Percentiles rank a stretch among this genome's conserved stretches.
These are phyloP conservation scores for Heliconius sara DNA, from an alignment of 2,888 invertebrate species.

Conservation along the genomic window DNA sequence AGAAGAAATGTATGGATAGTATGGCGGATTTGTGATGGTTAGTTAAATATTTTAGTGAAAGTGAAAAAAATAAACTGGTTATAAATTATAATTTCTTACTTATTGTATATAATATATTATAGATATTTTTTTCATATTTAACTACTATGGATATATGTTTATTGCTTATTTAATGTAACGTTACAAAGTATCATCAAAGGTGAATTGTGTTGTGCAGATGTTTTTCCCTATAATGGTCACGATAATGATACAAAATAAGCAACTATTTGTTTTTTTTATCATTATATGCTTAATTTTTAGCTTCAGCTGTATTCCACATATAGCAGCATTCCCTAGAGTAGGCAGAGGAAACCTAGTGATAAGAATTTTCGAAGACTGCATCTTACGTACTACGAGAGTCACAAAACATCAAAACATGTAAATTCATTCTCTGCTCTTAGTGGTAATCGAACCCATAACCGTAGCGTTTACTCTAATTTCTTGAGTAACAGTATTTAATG, in stretches of 20 bases:
- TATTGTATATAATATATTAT: slow-evolving; percentile 1
- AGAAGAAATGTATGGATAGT: background rate
- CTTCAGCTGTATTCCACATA: too few species aligned
- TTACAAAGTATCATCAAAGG: background rate
- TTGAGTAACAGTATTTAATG: too few species aligned
- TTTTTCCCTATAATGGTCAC: background rate
- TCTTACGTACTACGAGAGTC: too few species aligned
- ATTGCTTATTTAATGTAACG: background rate
- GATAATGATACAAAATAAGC: background rate
- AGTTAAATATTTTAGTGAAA: background rate
- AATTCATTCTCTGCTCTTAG: too few species aligned
- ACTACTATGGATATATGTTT: background rate
- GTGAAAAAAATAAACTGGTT: slow-evolving; percentile 16
- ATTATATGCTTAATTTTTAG: too few species aligned
- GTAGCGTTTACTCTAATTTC: too few species aligned
- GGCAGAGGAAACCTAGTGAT: too few species aligned
- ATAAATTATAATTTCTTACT: slow-evolving; percentile 18
- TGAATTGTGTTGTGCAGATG: background rate
- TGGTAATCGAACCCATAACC: too few species aligned
- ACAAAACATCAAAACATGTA: too few species aligned
- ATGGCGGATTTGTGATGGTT: background rate
- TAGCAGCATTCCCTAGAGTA: too few species aligned
- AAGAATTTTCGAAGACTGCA: too few species aligned
- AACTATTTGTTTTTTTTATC: background rate
- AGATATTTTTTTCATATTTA: background rate